Base-by-base conservation (phyloP, 2,888 invertebrate species). In the Operophtera brumata region DNA sequence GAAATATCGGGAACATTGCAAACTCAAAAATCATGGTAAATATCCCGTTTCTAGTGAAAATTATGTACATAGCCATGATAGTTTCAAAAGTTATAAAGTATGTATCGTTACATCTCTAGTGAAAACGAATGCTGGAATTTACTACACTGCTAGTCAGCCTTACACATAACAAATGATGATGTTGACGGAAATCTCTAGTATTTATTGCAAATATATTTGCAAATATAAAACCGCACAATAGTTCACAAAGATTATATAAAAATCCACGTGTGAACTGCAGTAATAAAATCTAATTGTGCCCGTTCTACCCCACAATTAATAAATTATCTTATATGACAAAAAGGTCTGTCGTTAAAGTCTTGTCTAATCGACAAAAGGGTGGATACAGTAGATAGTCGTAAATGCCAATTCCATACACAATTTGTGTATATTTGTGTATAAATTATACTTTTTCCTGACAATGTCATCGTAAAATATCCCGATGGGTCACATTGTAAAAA, bases 381-480 rank as follows among this genome's bases (percentile, higher is more conserved):
- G 47, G 44, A 32, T 40, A 43, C 47, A 39, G 63, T 59, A 58
- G 57, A 63, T 62, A 65, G 55, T 69, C 61, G 48, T 60, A 54
- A 61, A 61, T 11, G 60, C 50, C 61, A 57, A 51, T 62, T 54
- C 45, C 11, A 45, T 39, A 49, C 45, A 53, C 44, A 52, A 49
- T 48, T 55, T 52, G 55, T 52, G 43, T 54, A 56, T 66, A 49
- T 48, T 55, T 52, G 55, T 52, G 43, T 54, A 56, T 66, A 66
- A 65, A 64, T 67, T 65, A 58, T 42, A 48, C 54, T 54, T 67
- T 67, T 65, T 65, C 64, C 61, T 62, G 62, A 64, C 64, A 67
- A 50, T 66, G 62, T 61, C 56, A 50, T 77, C 78, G 66, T 80
- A 75, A 79, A 78, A 54, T 70, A 70, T 67, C 56, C 62, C 54